Base-by-base conservation (phyloP, 2,797 vertebrate genomes). In the Chelon labrosus region DNA sequence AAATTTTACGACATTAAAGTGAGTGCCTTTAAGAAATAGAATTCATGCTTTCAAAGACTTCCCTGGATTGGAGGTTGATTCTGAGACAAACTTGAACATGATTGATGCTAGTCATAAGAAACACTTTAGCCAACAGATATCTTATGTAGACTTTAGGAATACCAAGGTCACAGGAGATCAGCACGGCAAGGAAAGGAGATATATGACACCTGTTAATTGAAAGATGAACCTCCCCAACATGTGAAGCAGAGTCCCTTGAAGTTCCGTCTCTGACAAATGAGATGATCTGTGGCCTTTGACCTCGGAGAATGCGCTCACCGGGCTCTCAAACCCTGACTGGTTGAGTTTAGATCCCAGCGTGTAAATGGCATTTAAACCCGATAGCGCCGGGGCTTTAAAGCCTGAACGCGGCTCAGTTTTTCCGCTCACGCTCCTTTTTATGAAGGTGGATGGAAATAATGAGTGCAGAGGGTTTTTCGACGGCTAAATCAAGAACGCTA, bases 401-500 rank as follows among this genome's bases (percentile, higher is more conserved):
- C 77, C 77, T 83, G 70, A 84, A 68, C 50, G 12, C 42, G 74
- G 87, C 87, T 89, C 78, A 87, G 80, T 85, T 89, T 91, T 90
- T 90, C 85, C 86, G 17, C 83, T 82, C 80, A 55, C 84, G 79
- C 81, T 85, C 80, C 81, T 90, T 91, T 84, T 89, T 80, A 88
- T 81, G 59, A 77, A 86, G 76, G 83, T 86, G 86, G 84, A 87
- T 85, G 86, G 86, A 91, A 88, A 90, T 89, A 85, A 89, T 85
- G 80, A 87, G 85, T 58, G 60, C 54, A 71, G 58, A 69, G 68
- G 70, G 80, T 69, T 79, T 69, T 79, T 75, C 62, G 62, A 42
- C 7, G 7, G 79, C 83, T 86, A 82, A 86, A 87, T 68, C 68
- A 83, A 85, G 82, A 82, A 82, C 60, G 82, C 73, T 76, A 69